Evolutionary conservation across 2,113 vertebrate species (phyloP), one percentile per base, ranked within the genome.

Genomic region (Poeciliopsis prolifica): DNA sequence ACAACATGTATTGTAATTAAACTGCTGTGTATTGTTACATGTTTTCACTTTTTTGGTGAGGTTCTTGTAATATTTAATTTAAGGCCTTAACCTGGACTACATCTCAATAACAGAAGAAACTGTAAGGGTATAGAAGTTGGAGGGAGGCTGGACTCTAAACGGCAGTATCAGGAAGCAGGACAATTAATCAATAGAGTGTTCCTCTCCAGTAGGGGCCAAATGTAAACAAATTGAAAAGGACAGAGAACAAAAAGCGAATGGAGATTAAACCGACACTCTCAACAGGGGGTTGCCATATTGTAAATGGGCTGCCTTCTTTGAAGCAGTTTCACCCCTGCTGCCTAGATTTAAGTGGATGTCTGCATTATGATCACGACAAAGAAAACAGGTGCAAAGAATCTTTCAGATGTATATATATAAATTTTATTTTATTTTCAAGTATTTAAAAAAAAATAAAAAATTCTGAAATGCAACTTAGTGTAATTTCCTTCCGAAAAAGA

Each of bases 161-260:
- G 68, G 73, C 80, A 80, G 87, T 91, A 81, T 88, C 84, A 87
- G 91, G 91, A 93, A 90, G 85, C 81, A 28, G 76, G 78, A 89
- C 90, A 93, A 93, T 93, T 91, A 93, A 92, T 93, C 89, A 91
- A 93, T 92, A 80, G 86, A 91, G 88, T 91, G 87, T 91, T 85
- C 89, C 89, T 91, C 92, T 92, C 86, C 84, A 87, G 83, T 88
- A 89, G 90, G 84, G 88, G 87, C 89, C 91, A 90, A 92, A 93
- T 92, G 92, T 92, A 93, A 92, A 93, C 91, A 93, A 91, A 93
- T 93, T 91, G 87, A 93, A 94, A 92, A 82, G 87, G 84, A 86
- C 9, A 6, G 78, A 65, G 89, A 91, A 93, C 92, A 94, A 93
- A 93, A 86, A 85, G 80, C 51, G 86, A 92, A 87, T 84, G 87